Evolutionary conservation across 2,797 vertebrate genomes (phyloP).

Genomic region (Taeniopygia guttata): DNA sequence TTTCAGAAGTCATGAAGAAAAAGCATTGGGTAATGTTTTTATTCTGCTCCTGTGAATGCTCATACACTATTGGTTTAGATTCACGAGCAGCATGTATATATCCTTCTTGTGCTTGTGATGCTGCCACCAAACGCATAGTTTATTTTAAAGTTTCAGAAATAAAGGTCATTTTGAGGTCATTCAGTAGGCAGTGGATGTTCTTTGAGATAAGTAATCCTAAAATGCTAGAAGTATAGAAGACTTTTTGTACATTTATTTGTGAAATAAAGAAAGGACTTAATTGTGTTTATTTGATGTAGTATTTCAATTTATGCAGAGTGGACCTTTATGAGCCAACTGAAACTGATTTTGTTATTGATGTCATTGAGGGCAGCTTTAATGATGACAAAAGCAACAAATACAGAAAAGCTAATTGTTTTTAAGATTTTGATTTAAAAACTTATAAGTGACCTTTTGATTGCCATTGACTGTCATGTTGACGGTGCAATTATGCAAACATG

Average conservation of each 20-base stretch:
- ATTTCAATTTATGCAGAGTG: not conserved
- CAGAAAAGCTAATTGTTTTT: not conserved
- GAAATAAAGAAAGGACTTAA: not conserved
- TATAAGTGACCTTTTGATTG: not conserved
- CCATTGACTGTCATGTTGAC: not conserved
- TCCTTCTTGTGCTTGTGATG: not conserved
- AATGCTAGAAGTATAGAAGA: not conserved
- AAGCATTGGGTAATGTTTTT: conserved; percentile 43
- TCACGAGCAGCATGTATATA: not conserved
- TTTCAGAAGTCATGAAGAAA: conserved; percentile 35
- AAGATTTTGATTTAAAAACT: not conserved
- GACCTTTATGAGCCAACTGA: not conserved
- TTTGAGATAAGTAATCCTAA: not conserved
- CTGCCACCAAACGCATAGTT: not conserved
- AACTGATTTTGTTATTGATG: not conserved
- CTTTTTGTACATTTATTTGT: not conserved
- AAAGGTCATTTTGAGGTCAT: conserved; percentile 17
- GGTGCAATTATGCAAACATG: not conserved
- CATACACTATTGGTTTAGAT: not conserved
- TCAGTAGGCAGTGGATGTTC: not conserved
- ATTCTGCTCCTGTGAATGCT: conserved; percentile 24
- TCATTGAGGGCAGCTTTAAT: not conserved
- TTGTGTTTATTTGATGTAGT: not conserved
- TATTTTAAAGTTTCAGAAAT: conserved; percentile 15
- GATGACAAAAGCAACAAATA: not conserved